Conservation (phyloP, 2,797 vertebrate genomes). For the Selene dorsalis region DNA sequence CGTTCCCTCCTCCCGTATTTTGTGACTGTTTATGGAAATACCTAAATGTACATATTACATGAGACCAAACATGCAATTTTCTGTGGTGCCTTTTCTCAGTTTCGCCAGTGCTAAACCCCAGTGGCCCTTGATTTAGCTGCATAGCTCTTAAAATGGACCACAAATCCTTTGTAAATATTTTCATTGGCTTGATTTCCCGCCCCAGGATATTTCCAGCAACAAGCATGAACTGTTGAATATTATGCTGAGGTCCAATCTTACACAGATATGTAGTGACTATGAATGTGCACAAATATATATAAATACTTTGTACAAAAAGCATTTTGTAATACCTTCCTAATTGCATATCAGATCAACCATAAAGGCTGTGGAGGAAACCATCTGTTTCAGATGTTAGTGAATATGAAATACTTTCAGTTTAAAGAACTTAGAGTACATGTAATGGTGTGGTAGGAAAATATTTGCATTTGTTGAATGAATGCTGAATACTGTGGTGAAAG, state of each 20-base stretch:
- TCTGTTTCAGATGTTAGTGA: not conserved
- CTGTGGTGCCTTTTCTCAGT: conserved; percentile 13
- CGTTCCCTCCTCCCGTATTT: not conserved
- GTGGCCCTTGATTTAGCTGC: conserved; percentile 5
- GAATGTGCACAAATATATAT: not conserved
- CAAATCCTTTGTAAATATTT: not conserved
- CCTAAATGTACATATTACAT: conserved; percentile 34
- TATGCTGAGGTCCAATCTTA: not conserved
- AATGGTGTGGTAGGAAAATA: not conserved
- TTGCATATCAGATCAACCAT: not conserved
- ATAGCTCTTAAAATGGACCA: not conserved
- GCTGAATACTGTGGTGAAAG: not conserved
- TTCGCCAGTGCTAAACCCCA: conserved; percentile 9
- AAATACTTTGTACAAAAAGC: not conserved
- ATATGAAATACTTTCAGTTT: no score
- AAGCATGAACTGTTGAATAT: not conserved
- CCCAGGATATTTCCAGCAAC: conserved; percentile 6
- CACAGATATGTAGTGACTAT: not conserved
- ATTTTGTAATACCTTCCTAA: not conserved
- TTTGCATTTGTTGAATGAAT: not conserved
- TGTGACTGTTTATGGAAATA: conserved; percentile 23
- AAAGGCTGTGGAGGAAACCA: not conserved
- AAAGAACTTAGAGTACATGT: not conserved
- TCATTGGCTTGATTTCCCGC: conserved; percentile 1
- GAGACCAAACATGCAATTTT: conserved; percentile 24